Conservation (phyloP, 2,113 vertebrate genomes). For the Mohoua ochrocephala region DNA sequence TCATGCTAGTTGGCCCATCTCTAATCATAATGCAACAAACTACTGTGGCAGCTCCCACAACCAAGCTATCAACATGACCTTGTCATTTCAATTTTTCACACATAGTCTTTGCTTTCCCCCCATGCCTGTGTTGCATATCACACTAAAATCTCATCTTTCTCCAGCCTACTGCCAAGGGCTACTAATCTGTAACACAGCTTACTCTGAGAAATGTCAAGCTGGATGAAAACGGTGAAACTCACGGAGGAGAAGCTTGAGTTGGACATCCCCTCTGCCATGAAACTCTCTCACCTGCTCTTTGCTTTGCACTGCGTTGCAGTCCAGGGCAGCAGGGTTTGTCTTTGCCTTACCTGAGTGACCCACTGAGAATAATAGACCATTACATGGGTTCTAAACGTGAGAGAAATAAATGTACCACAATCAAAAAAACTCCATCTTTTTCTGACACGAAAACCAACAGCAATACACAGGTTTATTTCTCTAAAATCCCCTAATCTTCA, state of each 20-base stretch:
- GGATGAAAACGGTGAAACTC: conserved; percentile 10
- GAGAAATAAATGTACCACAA: neutral
- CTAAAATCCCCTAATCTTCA: neutral
- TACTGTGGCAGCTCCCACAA: neutral
- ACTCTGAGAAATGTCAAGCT: conserved; percentile 7
- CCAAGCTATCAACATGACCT: conserved; percentile 17
- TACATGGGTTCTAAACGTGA: neutral
- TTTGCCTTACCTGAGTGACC: neutral
- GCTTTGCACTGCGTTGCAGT: neutral
- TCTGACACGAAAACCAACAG: neutral
- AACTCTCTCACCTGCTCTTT: neutral
- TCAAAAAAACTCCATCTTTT: neutral
- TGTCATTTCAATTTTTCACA: conserved; percentile 54
- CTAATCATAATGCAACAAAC: conserved; percentile 22
- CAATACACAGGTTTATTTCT: neutral
- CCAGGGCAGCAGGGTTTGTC: neutral
- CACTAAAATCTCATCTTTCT: conserved; percentile 46
- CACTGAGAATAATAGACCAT: neutral
- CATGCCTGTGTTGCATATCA: neutral
- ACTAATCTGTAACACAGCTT: conserved; percentile 12
- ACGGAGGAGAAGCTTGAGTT: neutral
- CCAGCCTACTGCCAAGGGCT: neutral
- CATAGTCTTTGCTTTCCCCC: neutral
- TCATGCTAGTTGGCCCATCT: neutral
- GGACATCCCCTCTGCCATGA: neutral